A percentile compares a stretch with the other conserved stretches of the same genome.
Evolutionary conservation across 23 tunicate species (phyloP).

Genomic region (Botrylloides violaceus): DNA sequence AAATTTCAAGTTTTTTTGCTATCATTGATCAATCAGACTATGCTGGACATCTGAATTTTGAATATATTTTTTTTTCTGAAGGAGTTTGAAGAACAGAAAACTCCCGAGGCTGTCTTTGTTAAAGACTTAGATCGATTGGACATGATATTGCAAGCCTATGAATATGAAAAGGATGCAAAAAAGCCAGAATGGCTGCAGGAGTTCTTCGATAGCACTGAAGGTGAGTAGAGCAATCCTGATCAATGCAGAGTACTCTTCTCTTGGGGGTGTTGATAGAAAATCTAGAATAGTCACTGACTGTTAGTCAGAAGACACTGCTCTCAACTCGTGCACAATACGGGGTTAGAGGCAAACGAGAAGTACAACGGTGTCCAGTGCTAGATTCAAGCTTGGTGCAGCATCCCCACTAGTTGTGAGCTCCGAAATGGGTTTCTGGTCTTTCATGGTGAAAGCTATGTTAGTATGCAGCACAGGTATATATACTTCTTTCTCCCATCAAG

Average conservation of each 20-base stretch:
- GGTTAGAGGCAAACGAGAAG: too few species aligned
- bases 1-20: not conserved
- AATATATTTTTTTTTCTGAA: not conserved
- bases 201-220: constrained; percentile 73
- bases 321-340: not conserved
- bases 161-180: constrained; percentile 51
- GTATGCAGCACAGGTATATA: too few species aligned
- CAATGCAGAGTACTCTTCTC: not conserved
- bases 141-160: constrained; percentile 77
- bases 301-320: not conserved
- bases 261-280: not conserved
- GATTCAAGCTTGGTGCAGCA: too few species aligned
- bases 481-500: too few species aligned
- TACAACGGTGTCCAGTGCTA: too few species aligned
- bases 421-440: too few species aligned
- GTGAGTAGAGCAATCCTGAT: not conserved
- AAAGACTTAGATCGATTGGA: constrained; percentile 92
- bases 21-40: not conserved
- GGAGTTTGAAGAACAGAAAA: constrained; percentile 82
- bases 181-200: constrained; percentile 62
- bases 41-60: not conserved
- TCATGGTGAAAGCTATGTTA: too few species aligned
- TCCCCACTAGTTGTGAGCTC: too few species aligned
- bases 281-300: not conserved
- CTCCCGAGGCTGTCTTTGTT: constrained; percentile 70